Evolutionary conservation across 2,113 vertebrate genomes (phyloP).

Genomic region (Otolemur garnettii): DNA sequence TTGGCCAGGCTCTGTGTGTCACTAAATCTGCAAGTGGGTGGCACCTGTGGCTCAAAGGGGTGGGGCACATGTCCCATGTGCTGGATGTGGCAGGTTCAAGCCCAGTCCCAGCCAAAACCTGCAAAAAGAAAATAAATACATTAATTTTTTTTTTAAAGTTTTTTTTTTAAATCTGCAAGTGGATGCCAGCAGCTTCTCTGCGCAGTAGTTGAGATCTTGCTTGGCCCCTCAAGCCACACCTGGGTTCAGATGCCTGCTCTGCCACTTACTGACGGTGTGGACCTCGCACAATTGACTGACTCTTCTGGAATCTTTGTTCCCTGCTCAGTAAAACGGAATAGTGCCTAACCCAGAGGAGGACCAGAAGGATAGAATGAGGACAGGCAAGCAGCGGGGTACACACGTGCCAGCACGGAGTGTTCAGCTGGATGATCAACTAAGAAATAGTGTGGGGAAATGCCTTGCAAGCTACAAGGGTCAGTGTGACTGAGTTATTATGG

Average conservation of each 20-base stretch:
- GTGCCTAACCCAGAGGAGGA: not conserved
- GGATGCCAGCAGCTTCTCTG: not conserved
- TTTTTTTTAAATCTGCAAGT: not conserved
- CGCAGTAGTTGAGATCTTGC: not conserved
- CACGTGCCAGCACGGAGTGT: not conserved
- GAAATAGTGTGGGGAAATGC: not conserved
- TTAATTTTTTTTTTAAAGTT: too few species aligned
- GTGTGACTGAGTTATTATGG: not conserved
- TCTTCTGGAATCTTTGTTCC: not conserved
- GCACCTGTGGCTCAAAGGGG: too few species aligned
- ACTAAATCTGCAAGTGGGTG: accelerated
- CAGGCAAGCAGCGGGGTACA: not conserved
- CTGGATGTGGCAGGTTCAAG: too few species aligned
- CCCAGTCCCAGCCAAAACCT: too few species aligned
- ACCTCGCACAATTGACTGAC: not conserved
- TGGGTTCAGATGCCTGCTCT: not conserved
- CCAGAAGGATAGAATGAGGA: not conserved
- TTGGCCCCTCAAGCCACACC: not conserved
- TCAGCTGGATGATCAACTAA: not conserved
- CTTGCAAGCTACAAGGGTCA: not conserved
- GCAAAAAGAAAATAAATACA: too few species aligned
- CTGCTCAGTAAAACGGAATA: not conserved
- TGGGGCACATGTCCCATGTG: too few species aligned
- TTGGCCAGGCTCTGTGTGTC: not conserved
- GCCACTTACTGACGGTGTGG: not conserved